Base-by-base conservation (phyloP, 2,888 invertebrate genomes). In the Sipha maydis region DNA sequence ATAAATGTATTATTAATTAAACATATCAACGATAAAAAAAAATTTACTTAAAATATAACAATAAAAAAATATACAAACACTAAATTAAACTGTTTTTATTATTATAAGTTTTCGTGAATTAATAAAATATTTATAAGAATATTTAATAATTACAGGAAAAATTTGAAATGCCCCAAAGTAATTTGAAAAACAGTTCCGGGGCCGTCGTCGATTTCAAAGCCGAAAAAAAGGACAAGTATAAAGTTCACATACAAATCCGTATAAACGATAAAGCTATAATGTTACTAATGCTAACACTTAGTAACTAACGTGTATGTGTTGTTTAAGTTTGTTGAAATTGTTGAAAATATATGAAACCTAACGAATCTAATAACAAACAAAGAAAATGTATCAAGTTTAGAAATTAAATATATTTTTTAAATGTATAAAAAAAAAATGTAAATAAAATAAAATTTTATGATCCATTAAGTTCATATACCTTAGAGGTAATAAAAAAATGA, bases 221-320 rank as follows among this genome's bases (percentile, higher is more conserved):
- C n/a, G n/a, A n/a, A n/a, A n/a, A n/a, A n/a, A n/a, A n/a, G n/a
- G 4, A 34, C 4, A 34, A 34, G 34, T 34, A 34, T 34, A 38
- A 38, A 38, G 67, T 80, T 38, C 25, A 61, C 17, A 14, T 17
- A 38, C 38, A n/a, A 67, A 67, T 80, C n/a, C n/a, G 17, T n/a
- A 38, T 56, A 38, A 80, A 67, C n/a, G 61, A 67, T 80, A 67
- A 80, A 80, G 38, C 80, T n/a, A 73, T 34, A 38, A 61, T 38
- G 80, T 80, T 80, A 38, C 38, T 61, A 67, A 80, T n/a, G 80
- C 61, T 80, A 80, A 80, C 80, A 19, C 34, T 8, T 61, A 34
- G 19, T 7, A 7, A 38, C 8, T 21, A 25, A 73, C 19, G 21
- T 25, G n/a, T n/a, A 80, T 28, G n/a, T 38, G 28, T 79, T 56